A percentile compares a stretch with the other conserved stretches of the same genome.
Conservation (phyloP, 1,140 invertebrate genomes). For the Anastrepha ludens region DNA sequence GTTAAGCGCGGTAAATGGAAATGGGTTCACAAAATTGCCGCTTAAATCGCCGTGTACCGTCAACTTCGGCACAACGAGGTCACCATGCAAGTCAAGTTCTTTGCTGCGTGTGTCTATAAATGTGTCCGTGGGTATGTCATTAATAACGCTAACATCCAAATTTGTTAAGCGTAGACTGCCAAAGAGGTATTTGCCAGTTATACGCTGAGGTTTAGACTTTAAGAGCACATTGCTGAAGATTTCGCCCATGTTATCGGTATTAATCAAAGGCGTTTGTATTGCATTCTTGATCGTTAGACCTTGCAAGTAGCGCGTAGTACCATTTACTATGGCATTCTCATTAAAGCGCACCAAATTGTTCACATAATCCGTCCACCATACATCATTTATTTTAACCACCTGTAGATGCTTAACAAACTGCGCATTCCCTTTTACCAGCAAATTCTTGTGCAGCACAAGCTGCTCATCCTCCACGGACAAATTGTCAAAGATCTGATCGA, state of each 20-base stretch:
- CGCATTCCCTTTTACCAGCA: slow-evolving; percentile 68
- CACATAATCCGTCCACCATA: slow-evolving; percentile 61
- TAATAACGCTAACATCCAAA: slow-evolving; percentile 64
- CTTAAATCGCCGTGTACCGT: slow-evolving; percentile 59
- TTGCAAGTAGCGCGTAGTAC: slow-evolving; percentile 60
- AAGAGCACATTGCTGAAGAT: slow-evolving; percentile 66
- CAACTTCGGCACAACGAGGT: slow-evolving; percentile 61
- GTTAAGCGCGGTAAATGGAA: background rate
- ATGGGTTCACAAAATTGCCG: slow-evolving; percentile 45
- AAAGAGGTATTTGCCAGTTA: slow-evolving; percentile 64
- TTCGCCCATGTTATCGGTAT: slow-evolving; percentile 59
- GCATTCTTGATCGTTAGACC: slow-evolving; percentile 61
- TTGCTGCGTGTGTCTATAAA: slow-evolving; percentile 60
- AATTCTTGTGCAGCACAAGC: slow-evolving; percentile 65
- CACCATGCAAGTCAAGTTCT: slow-evolving; percentile 56
- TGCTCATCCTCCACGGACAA: slow-evolving; percentile 55
- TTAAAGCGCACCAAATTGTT: slow-evolving; percentile 58
- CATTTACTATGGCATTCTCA: slow-evolving; percentile 60
- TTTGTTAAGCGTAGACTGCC: slow-evolving; percentile 59
- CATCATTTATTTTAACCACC: slow-evolving; percentile 61
- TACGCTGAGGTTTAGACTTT: slow-evolving; percentile 63
- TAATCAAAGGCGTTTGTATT: slow-evolving; percentile 58
- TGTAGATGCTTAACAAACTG: slow-evolving; percentile 61
- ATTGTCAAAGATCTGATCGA: slow-evolving; percentile 63
- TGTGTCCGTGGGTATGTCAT: slow-evolving; percentile 57